Conservation (phyloP, 2,113 vertebrate genomes). For the Oreotrochilus melanogaster region DNA sequence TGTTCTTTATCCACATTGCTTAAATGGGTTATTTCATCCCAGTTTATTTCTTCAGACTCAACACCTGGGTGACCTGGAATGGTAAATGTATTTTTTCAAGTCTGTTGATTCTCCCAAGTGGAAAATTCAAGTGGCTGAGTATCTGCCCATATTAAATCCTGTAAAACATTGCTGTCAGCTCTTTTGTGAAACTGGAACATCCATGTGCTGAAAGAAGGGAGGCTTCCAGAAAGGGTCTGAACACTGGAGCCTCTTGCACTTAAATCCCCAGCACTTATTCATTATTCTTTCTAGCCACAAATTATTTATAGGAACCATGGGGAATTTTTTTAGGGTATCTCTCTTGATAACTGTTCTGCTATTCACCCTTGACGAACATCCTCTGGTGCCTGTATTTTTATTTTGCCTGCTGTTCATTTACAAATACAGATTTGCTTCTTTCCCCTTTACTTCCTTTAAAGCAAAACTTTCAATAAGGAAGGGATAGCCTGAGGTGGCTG, state of each 20-base stretch:
- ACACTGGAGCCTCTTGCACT: not conserved
- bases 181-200: not conserved
- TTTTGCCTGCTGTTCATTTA: constrained; percentile 28
- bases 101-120: not conserved
- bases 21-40: not conserved
- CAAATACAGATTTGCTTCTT: constrained; percentile 14
- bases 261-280: not conserved
- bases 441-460: not conserved
- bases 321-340: not conserved
- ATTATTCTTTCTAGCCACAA: not conserved
- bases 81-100: not conserved
- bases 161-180: not conserved
- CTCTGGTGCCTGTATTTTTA: not conserved
- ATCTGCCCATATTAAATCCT: not conserved
- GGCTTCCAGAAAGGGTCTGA: not conserved
- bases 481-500: not conserved
- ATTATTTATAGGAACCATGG: not conserved
- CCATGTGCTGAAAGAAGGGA: not conserved
- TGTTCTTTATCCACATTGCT: not conserved
- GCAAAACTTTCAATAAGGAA: not conserved
- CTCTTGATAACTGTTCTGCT: not conserved
- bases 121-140: not conserved
- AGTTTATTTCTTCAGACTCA: not conserved
- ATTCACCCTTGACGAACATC: not conserved
- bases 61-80: too few species aligned